A percentile compares a stretch with the other conserved stretches of the same genome.
phyloP scores from a whole-genome alignment of 2,797 vertebrate genomes.

The Mus spretus region DNA sequence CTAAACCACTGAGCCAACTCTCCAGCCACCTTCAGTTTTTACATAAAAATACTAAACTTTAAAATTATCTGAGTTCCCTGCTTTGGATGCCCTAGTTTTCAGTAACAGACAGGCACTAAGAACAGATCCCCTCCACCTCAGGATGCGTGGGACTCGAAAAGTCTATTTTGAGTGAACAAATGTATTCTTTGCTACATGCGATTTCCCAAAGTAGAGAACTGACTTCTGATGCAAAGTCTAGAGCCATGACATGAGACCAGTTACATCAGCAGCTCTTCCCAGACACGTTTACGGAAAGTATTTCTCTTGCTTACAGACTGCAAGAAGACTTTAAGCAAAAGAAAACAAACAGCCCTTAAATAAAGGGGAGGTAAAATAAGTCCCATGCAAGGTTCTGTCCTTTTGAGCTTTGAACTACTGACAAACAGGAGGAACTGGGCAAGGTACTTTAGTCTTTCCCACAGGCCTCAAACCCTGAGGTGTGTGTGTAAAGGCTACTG shows the following conservation, averaged over 20 bases:
- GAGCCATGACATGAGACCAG: neutral
- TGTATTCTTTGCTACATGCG: slow-evolving; percentile 75
- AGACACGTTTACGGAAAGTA: slow-evolving; percentile 24
- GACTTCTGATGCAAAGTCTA: slow-evolving; percentile 51
- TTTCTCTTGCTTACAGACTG: slow-evolving; percentile 30
- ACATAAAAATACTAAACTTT: slow-evolving; percentile 55
- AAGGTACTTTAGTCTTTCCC: neutral
- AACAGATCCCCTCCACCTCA: neutral
- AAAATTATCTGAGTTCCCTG: slow-evolving; percentile 44
- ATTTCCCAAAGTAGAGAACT: slow-evolving; percentile 70
- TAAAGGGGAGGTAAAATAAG: neutral
- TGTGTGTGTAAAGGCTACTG: neutral
- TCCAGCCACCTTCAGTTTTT: neutral
- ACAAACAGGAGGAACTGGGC: neutral
- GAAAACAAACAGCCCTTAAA: slow-evolving; percentile 41
- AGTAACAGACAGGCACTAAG: slow-evolving; percentile 48
- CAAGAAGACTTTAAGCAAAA: slow-evolving; percentile 38
- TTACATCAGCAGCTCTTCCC: slow-evolving; percentile 39
- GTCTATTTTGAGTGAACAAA: slow-evolving; percentile 72
- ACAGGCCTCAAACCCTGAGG: neutral
- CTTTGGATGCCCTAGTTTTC: slow-evolving; percentile 72
- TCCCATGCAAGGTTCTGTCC: neutral
- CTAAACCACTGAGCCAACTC: neutral
- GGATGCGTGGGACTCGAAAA: slow-evolving; percentile 63
- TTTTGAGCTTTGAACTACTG: slow-evolving; percentile 32